Percentiles rank a stretch among this genome's conserved stretches.
These are phyloP conservation scores for Myotis daubentonii DNA, from an alignment of 2,797 vertebrate genomes.

Conservation along the genomic window DNA sequence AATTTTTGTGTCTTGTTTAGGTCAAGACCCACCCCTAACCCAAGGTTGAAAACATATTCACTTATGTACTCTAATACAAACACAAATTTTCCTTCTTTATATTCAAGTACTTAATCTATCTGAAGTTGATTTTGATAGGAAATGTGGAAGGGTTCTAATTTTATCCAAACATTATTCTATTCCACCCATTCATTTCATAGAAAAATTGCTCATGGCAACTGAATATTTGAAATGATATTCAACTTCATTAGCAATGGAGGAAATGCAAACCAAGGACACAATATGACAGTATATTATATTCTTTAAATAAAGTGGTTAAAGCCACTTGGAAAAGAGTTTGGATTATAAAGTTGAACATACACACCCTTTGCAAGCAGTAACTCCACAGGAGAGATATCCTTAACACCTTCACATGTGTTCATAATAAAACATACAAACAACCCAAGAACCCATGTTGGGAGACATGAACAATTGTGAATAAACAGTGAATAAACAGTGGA, in stretches of 20 bases:
- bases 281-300: neutral
- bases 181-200: neutral
- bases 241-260: neutral
- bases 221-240: neutral
- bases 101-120: neutral
- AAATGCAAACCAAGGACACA: neutral
- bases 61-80: neutral
- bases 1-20: neutral
- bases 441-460: neutral
- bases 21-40: too few species aligned
- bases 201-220: neutral
- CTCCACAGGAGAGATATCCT: neutral
- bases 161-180: neutral
- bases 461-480: neutral
- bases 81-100: neutral
- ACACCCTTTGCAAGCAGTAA: neutral
- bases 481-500: neutral
- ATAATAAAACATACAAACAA: neutral
- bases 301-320: neutral
- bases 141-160: neutral
- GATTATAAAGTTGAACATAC: neutral
- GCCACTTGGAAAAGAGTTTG: neutral
- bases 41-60: neutral
- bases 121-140: neutral
- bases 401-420: neutral